phyloP scores from a whole-genome alignment of 2,797 vertebrate genomes.

The Cephalopachus bancanus region DNA sequence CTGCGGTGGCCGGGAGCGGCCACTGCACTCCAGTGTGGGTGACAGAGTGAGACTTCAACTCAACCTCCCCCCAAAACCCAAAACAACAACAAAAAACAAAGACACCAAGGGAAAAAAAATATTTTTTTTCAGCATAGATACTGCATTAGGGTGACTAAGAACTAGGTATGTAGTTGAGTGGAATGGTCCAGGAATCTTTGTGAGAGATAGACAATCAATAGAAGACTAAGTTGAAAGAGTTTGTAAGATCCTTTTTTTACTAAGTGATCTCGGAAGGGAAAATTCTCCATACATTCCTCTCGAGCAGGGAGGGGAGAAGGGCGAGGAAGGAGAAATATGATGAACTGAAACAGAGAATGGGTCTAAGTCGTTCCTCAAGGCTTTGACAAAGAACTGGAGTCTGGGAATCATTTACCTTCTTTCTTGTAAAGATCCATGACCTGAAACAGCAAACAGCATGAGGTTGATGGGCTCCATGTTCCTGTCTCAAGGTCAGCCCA shows the following conservation, averaged over 20 bases:
- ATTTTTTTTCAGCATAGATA: background rate
- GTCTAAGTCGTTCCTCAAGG: background rate
- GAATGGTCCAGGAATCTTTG: background rate
- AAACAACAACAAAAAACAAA: background rate
- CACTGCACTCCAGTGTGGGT: too few relatives aligned
- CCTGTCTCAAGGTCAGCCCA: background rate
- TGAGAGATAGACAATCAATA: background rate
- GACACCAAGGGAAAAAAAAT: background rate
- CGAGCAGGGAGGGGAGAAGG: background rate
- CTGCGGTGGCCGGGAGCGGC: too few relatives aligned
- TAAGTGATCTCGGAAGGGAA: background rate
- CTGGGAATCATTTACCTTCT: background rate
- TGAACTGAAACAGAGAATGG: background rate
- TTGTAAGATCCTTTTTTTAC: background rate
- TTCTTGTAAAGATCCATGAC: background rate
- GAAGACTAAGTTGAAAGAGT: background rate
- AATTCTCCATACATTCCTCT: background rate
- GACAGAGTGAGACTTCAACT: too few relatives aligned
- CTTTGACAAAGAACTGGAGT: background rate
- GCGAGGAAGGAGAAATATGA: background rate
- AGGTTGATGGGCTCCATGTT: background rate
- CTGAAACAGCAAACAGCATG: background rate
- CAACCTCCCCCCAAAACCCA: too few relatives aligned
- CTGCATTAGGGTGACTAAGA: background rate
- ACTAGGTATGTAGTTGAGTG: background rate